Base-by-base conservation (phyloP, 2,888 invertebrate genomes). In the Oeneis ivallda region DNA sequence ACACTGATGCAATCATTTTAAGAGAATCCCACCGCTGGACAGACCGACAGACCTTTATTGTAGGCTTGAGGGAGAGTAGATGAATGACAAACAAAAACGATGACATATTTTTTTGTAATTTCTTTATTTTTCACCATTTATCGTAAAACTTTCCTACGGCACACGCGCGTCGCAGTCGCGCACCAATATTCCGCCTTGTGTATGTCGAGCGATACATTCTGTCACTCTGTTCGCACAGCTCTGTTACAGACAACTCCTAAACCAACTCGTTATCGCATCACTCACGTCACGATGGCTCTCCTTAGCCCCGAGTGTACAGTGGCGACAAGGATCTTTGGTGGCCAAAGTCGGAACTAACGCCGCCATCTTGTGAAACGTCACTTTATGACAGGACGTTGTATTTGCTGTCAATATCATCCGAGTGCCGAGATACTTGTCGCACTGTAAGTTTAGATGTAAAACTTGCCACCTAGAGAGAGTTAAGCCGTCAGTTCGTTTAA, bases 121-220 rank as follows among this genome's bases (percentile, higher is more conserved):
- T 90, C 85, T 90, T 90, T 89, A 89, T 89, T 90, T 89, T 89
- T 89, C 89, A 91, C 91, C 91, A 91, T 92, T 92, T 92, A 92
- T 92, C 90, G 88, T 90, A 90, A 92, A 91, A 89, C 89, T 87
- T 87, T 87, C 89, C 87, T 89, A 90, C 86, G 88, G 86, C 88
- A 89, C 85, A 87, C 86, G 87, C 88, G 87, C 88, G 85, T 87
- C 85, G 84, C 87, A 84, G 83, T 83, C 86, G 86, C 89, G 87
- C 87, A 81, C 89, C 89, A 81, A 87, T 87, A 88, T 86, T 86
- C 84, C 86, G 87, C 84, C 86, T 87, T 87, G 89, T 88, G 89
- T 87, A 86, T 88, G 90, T 86, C 84, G 88, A 87, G 87, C 82
- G 75, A 75, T 70, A 58, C 49, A 11, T 11, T 49, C 49, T 11